Base-by-base conservation (phyloP, 2,113 vertebrate genomes). In the Campylomormyrus numenius region DNA sequence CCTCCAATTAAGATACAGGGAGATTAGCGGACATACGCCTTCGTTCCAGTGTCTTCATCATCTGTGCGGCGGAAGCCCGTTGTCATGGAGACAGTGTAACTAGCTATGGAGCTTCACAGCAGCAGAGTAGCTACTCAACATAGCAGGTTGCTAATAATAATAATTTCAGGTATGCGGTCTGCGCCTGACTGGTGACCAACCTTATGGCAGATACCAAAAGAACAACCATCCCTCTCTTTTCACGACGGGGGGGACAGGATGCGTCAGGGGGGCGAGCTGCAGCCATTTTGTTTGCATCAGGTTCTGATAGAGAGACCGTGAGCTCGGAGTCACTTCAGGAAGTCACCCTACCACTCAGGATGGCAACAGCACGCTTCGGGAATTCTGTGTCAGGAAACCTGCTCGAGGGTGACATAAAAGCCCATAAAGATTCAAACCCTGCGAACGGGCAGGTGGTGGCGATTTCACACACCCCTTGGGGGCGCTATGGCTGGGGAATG, bases 401-500 rank as follows among this genome's bases (percentile, higher is more conserved):
- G 27, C 48, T 24, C 5, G n/a, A 24, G 31, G 58, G 45, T 70
- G n/a, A 11, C n/a, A 13, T 3, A 31, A 70, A 31, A 70, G 66
- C 8, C n/a, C 50, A 90, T n/a, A 88, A 90, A 58, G 52, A 88
- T 84, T 90, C 45, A 83, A 90, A 58, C 35, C 11, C 31, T 13
- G 80, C 11, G 7, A n/a, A 48, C 1, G 80, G 31, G 13, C 35
- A 17, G 80, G 0, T 0, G 0, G 70, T 84, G 77, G 13, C 11
- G 31, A 77, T 52, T 85, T 89, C 31, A 80, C 62, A 45, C 74
- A 49, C 35, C 27, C 87, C 49, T 66, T 66, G 66, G 19, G 46
- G 62, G n/a, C 21, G 31, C 21, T 39, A 39, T n/a, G 24, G 4
- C 27, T 45, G 48, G 11, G 50, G 77, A 45, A 21, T 0, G 9